Evolutionary conservation across 2,888 invertebrate genomes (phyloP), one percentile per base, ranked within the genome.

Genomic region (Matsumyia berberina): DNA sequence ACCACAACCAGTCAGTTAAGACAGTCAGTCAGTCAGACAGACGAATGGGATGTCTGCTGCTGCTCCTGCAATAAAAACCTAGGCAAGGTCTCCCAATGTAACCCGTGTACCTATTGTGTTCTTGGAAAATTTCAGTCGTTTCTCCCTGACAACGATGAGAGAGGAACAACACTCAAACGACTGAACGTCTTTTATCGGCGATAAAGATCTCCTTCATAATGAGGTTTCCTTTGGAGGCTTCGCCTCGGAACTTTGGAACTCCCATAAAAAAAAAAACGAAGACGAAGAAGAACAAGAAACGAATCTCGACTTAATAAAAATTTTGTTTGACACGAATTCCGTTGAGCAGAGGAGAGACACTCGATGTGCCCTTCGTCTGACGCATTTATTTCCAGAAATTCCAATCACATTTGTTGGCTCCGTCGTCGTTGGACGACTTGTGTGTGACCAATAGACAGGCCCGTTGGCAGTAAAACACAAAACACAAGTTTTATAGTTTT

Each of bases 161-260:
- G 31, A 62, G 11, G 7, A 11, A 15, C 6, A 33, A 9, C 5
- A 17, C 58, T 33, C 24, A 31, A 60, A 31, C 39, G 33, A 62
- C 15, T 24, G 19, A 55, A 55, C 53, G 55, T 37, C 11, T 58
- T 44, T 70, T 83, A 83, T 78, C 78, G 42, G 5, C 78, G 24
- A 49, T 51, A 60, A 33, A 73, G 60, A 83, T 83, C 72, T 73
- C 35, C 39, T 57, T 78, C 77, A 46, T 72, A 60, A 80, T 74
- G 60, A 74, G 80, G 42, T 53, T 73, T 58, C 31, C 37, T 44
- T 72, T 46, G 35, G 9, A 29, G 31, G 24, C 35, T 31, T 29
- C 31, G 35, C 37, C 39, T 29, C 44, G 49, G 49, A 33, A 55
- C 57, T 37, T 57, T 44, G 57, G 60, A 78, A 62, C 17, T 37